Base-by-base conservation (phyloP, 2,113 vertebrate species). In the Hirundichthys speculiger region DNA sequence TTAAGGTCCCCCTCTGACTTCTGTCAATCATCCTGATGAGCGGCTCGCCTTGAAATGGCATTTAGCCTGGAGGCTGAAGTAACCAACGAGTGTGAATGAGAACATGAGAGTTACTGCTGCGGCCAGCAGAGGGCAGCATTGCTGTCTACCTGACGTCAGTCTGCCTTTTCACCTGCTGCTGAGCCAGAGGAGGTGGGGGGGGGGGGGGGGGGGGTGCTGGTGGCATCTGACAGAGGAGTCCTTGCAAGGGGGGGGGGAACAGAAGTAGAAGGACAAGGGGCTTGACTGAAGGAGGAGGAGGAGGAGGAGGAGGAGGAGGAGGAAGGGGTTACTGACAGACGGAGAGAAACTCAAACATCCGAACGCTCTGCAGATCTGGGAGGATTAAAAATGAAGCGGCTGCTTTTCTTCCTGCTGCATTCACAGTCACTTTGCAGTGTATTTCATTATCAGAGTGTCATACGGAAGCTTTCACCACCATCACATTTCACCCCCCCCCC, bases 91-190 rank as follows among this genome's bases (percentile, higher is more conserved):
- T 49, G 54, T 55, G 47, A 53, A 56, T 64, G 27, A 8, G 4
- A 27, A 8, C 27, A n/a, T n/a, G 6, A 34, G 30, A 34, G 11
- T 6, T 2, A 6, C 9, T 34, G 7, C 18, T 19, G 1, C n/a
- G n/a, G 2, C 80, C 90, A 89, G 71, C 73, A 90, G 90, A 86
- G 88, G 19, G 84, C 88, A 90, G 84, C 85, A 84, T 90, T 89
- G 85, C 78, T 81, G 51, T 88, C 77, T 69, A 34, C 69, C 78
- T 69, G 54, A 69, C 48, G 30, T 6, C 3, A 18, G 18, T 2
- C 6, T 22, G 2, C 38, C 4, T 13, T 25, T 42, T 41, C 64
- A 76, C 69, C 64, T 69, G 59, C 52, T 15, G 2, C 41, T 25
- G 43, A 52, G 38, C 43, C 57, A 14, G 21, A 24, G 12, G 45